Evolutionary conservation across 2,797 vertebrate genomes (phyloP), one percentile per base, ranked within the genome.

Genomic region (Gobio occitaniae): DNA sequence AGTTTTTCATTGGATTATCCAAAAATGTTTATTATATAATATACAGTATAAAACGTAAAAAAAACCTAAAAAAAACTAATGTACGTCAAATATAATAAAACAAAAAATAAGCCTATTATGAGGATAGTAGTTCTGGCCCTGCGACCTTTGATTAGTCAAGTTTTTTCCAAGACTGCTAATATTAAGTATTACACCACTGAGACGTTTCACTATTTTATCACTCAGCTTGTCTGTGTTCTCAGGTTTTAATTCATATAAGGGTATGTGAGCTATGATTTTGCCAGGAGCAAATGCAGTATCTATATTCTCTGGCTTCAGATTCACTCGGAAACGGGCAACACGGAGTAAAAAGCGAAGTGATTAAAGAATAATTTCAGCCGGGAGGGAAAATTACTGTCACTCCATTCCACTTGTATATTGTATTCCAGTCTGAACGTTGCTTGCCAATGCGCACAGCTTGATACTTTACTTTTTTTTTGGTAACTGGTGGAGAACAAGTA

Each of bases 381-480:
- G 36, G 41, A 54, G 29, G 66, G 84, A n/a, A 59, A 59, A 77
- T 59, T 59, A 77, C 36, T 41, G 54, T 77, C 52, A 77, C 74
- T 76, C 52, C 32, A 76, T 77, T 77, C 74, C 36, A n/a, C 21
- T 25, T 21, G 36, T 36, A 76, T 76, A 77, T 77, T 59, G 52
- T 25, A 41, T 77, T 77, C 36, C 75, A 59, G 19, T 41, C 52
- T 54, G 32, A 56, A 56, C 12, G 0, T 38, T 56, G 52, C 74
- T 76, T 76, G 74, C 19, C 74, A 56, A 4, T 2, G 32, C 12
- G 3, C 52, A 36, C 56, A 56, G 74, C 52, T 76, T 56, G 50
- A 76, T 21, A 56, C 29, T 56, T 76, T 7, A 38, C 29, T 21
- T 74, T 68, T 69, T 6, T 44, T 8, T 44, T 56, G 41, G 52